Conservation (phyloP, 2,113 vertebrate species). For the Nannobrachium achirus region DNA sequence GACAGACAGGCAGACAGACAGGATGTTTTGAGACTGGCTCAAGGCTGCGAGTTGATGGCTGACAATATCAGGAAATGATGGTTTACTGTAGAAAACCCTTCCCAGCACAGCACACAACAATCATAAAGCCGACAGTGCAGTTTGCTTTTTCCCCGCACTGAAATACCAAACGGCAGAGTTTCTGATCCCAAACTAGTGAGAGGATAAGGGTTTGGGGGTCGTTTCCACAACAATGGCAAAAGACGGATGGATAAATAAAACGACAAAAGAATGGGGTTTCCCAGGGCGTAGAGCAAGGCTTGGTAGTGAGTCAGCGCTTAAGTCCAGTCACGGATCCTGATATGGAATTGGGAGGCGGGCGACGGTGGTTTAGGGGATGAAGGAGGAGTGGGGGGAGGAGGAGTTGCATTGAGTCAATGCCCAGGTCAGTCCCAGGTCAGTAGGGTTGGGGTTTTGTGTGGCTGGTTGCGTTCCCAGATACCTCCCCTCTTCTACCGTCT, state of each 20-base stretch:
- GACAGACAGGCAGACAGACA: background rate
- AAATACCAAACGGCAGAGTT: slow-evolving; percentile 15
- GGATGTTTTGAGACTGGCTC: slow-evolving; percentile 38
- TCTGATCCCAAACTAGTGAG: slow-evolving; percentile 6
- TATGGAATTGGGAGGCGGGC: slow-evolving; percentile 22
- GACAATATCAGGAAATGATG: slow-evolving; percentile 26
- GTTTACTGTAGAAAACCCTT: slow-evolving; percentile 26
- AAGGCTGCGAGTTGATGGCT: slow-evolving; percentile 15
- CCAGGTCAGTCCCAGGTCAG: background rate
- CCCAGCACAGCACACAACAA: slow-evolving; percentile 3
- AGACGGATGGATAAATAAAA: slow-evolving; percentile 53
- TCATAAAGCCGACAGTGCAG: slow-evolving; percentile 2
- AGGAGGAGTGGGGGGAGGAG: background rate
- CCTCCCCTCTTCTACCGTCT: slow-evolving; percentile 65
- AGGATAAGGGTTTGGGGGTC: too few species aligned
- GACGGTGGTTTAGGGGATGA: slow-evolving; percentile 3
- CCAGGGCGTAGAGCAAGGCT: slow-evolving; percentile 15
- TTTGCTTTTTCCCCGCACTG: background rate
- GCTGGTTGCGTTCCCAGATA: slow-evolving; percentile 40
- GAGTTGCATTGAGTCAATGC: slow-evolving; percentile 8
- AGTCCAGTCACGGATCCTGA: slow-evolving; percentile 53
- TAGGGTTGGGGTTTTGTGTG: background rate
- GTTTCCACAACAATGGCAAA: slow-evolving; percentile 4
- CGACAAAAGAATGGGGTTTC: slow-evolving; percentile 32
- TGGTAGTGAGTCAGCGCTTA: background rate